Conservation (phyloP, 35 echinoderm and acorn worm genomes). For the Acanthaster planci region DNA sequence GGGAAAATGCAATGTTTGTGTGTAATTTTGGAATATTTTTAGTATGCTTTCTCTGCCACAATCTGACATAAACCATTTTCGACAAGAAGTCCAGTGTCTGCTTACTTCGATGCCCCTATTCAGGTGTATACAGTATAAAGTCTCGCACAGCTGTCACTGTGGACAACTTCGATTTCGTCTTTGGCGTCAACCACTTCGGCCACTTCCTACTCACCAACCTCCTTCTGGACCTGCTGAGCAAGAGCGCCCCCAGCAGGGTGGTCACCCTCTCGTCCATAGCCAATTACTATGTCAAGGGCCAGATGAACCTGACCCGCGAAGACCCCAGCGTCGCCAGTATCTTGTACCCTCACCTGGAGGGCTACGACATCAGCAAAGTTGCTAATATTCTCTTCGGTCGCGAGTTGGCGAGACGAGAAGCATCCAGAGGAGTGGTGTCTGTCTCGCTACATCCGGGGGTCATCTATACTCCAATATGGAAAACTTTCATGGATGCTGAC, state of each 20-base stretch:
- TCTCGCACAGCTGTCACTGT: conserved; percentile 7
- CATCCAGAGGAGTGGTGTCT: conserved; percentile 58
- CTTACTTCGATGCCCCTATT: too few species aligned
- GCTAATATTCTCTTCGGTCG: conserved; percentile 80
- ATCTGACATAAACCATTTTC: too few species aligned
- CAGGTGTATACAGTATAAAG: too few species aligned
- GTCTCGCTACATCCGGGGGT: conserved; percentile 75
- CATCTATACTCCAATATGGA: not conserved
- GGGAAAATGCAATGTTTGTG: too few species aligned
- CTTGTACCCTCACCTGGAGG: conserved; percentile 43
- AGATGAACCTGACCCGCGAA: not conserved
- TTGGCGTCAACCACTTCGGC: conserved; percentile 85
- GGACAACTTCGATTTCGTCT: conserved; percentile 81
- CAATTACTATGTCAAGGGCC: not conserved
- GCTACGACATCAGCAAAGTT: conserved; percentile 73
- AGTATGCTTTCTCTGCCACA: too few species aligned
- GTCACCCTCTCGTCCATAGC: conserved; percentile 73
- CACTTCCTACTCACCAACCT: conserved; percentile 88
- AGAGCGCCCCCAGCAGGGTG: conserved; percentile 68
- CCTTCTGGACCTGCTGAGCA: conserved; percentile 70
- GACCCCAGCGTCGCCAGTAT: not conserved
- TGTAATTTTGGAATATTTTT: too few species aligned
- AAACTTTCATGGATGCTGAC: too few species aligned
- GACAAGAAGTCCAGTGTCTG: too few species aligned
- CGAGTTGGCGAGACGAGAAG: conserved; percentile 47